Evolutionary conservation across 2,797 vertebrate species (phyloP), one percentile per base, ranked within the genome.

Genomic region (Mareca strepera): DNA sequence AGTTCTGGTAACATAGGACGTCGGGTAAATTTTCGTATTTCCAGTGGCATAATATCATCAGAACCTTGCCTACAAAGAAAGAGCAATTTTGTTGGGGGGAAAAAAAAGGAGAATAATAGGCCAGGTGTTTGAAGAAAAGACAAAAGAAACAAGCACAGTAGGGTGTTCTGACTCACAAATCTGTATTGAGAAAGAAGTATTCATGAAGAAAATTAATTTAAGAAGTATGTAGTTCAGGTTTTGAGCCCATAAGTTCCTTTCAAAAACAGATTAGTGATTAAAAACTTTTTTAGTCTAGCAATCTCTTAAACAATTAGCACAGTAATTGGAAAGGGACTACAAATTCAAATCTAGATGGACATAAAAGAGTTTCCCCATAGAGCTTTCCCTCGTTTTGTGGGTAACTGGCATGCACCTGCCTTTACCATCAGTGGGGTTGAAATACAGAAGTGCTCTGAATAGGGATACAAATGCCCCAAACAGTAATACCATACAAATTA

Each of bases 181-280:
- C 93, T 94, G 94, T 93, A 96, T 96, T 95, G 92, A 96, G 96
- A 96, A 95, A 92, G 94, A 96, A 97, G 95, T 97, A 97, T 98
- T 98, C 97, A 97, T 80, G 92, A 97, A 98, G 97, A 97, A 98
- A 98, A 98, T 97, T 97, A 97, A 97, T 97, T 97, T 98, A 97
- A 95, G 93, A 96, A 97, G 97, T 97, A 97, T 97, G 97, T 96
- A 93, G 96, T 92, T 97, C 92, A 66, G 92, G 91, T 96, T 97
- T 94, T 94, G 93, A 97, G 93, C 86, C 94, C 83, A 81, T 96
- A 97, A 96, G 96, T 95, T 96, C 96, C 93, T 97, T 98, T 98
- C 94, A 98, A 94, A 96, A 97, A 97, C 95, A 98, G 97, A 98
- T 98, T 98, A 98, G 97, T 83, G 97, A 97, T 97, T 97, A 97